phyloP scores from a whole-genome alignment of 2,797 vertebrate genomes.

The Sitta carolinensis region DNA sequence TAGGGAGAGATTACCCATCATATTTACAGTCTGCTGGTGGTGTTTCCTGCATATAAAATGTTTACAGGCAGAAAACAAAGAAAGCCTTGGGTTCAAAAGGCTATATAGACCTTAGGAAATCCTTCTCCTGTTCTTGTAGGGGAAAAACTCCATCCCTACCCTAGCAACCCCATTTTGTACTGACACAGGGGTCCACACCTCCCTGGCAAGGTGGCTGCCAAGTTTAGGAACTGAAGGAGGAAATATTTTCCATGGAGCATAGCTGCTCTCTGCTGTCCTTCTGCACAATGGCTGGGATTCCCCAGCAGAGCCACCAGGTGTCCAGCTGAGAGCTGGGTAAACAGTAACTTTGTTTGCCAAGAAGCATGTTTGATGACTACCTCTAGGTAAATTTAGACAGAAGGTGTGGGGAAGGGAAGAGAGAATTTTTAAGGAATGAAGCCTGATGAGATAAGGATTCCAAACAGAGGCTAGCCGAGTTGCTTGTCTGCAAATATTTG shows the following conservation, averaged over 20 bases:
- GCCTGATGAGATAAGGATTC: conserved; percentile 17
- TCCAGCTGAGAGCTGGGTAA: not conserved
- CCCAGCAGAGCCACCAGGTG: fast-evolving
- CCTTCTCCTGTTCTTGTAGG: not conserved
- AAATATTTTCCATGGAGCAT: not conserved
- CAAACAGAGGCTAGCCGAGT: not conserved
- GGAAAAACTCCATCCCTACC: not conserved
- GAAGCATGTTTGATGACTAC: not conserved
- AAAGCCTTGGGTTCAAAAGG: not conserved
- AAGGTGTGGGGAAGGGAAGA: conserved; percentile 22
- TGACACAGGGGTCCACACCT: not conserved
- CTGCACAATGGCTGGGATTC: not conserved
- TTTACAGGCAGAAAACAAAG: not conserved
- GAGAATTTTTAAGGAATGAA: not conserved
- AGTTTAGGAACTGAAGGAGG: not conserved
- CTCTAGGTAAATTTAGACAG: not conserved
- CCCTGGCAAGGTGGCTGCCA: not conserved
- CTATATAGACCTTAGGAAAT: not conserved
- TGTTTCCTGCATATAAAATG: not conserved
- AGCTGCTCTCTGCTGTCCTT: conserved; percentile 15
- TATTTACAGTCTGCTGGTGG: not conserved
- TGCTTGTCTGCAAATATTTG: conserved; percentile 48
- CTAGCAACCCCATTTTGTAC: not conserved
- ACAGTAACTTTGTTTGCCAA: not conserved
- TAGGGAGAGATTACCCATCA: not conserved